Percentiles rank a stretch among this genome's conserved stretches.
These are phyloP conservation scores for Littorina saxatilis DNA, from an alignment of 1,140 invertebrate species.

Conservation along the genomic window DNA sequence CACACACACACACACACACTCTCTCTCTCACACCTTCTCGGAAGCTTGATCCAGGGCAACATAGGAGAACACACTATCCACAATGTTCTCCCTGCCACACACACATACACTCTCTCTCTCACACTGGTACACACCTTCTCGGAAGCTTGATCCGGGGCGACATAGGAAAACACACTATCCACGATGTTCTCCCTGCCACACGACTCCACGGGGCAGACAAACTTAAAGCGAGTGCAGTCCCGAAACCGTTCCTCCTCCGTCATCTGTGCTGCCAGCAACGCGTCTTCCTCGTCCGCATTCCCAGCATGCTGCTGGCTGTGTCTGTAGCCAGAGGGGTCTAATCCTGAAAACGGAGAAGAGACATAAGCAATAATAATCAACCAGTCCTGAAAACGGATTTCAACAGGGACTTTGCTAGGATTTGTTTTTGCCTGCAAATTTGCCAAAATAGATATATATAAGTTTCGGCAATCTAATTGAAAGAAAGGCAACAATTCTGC, in stretches of 20 bases:
- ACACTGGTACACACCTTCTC: slow-evolving; percentile 69
- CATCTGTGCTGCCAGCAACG: slow-evolving; percentile 76
- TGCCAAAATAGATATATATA: neutral
- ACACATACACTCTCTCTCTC: neutral
- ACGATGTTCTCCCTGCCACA: slow-evolving; percentile 76
- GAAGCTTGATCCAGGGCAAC: neutral
- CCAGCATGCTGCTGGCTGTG: slow-evolving; percentile 72
- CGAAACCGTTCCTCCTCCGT: slow-evolving; percentile 85
- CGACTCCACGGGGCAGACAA: slow-evolving; percentile 72
- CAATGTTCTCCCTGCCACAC: neutral
- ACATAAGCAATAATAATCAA: too few relatives aligned
- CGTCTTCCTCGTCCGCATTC: slow-evolving; percentile 77
- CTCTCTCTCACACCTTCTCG: neutral
- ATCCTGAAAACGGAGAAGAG: slow-evolving; percentile 61
- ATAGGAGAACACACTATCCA: too few relatives aligned
- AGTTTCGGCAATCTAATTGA: neutral
- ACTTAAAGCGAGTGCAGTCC: slow-evolving; percentile 80
- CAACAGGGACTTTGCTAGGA: too few relatives aligned
- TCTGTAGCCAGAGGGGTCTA: slow-evolving; percentile 78
- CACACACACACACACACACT: too few relatives aligned
- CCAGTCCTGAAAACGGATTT: too few relatives aligned
- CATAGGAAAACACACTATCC: slow-evolving; percentile 67
- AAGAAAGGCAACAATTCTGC: too few relatives aligned
- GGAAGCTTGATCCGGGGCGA: neutral
- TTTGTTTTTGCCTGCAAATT: too few relatives aligned